Evolutionary conservation across 1,140 invertebrate species (phyloP).

Genomic region (Trachymyrmex cornetzi): DNA sequence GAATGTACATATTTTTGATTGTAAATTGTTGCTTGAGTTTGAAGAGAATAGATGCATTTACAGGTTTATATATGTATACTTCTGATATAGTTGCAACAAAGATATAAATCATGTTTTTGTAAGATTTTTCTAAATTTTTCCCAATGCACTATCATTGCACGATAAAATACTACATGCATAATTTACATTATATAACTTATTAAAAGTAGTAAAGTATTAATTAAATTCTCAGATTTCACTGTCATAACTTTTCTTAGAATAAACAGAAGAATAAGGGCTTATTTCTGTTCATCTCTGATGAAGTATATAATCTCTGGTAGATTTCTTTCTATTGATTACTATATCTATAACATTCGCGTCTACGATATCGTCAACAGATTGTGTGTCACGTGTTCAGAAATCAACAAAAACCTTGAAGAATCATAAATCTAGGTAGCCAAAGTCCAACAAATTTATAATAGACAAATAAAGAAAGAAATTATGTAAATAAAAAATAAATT

Average conservation of each 20-base stretch:
- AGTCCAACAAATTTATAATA: too few species aligned
- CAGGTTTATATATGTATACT: constrained; percentile 42
- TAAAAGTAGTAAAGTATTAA: too few species aligned
- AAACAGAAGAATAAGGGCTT: too few species aligned
- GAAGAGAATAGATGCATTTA: background rate
- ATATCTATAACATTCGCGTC: background rate
- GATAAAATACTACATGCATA: background rate
- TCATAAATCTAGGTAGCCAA: too few species aligned
- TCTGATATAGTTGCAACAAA: background rate
- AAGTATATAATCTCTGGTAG: background rate
- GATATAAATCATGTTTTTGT: constrained; percentile 12
- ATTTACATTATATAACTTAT: background rate
- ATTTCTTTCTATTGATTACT: background rate
- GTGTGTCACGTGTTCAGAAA: too few species aligned
- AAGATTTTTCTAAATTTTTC: background rate
- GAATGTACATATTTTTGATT: background rate
- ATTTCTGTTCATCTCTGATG: too few species aligned
- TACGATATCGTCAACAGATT: background rate
- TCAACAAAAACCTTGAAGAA: too few species aligned
- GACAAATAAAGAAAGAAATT: too few species aligned
- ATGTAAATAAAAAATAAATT: too few species aligned
- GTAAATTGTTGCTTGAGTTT: background rate
- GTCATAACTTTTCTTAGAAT: too few species aligned
- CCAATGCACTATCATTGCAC: background rate
- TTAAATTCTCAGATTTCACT: too few species aligned